phyloP scores from a whole-genome alignment of 2,888 invertebrate genomes.

The Abrostola tripartita region DNA sequence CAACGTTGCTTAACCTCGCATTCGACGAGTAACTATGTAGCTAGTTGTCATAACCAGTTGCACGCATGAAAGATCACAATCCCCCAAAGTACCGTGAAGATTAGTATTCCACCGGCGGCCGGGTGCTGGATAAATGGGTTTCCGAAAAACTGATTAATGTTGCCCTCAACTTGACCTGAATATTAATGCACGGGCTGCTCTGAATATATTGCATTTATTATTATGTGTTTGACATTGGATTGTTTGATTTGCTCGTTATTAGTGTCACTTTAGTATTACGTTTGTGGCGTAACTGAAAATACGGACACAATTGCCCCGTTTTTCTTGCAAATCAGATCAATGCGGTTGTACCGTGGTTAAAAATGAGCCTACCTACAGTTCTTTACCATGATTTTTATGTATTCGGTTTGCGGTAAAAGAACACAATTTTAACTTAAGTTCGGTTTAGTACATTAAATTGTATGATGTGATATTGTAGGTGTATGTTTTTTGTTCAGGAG shows the following conservation, averaged over 20 bases:
- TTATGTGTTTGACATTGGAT: not conserved
- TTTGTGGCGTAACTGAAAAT: not conserved
- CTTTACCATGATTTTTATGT: too few relatives aligned
- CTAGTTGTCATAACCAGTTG: not conserved
- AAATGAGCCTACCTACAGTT: too few relatives aligned
- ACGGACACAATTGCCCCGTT: too few relatives aligned
- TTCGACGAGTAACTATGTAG: not conserved
- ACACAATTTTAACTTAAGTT: too few relatives aligned
- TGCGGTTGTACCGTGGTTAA: too few relatives aligned
- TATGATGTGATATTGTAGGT: too few relatives aligned
- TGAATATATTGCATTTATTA: constrained; percentile 19
- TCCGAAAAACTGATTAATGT: constrained; percentile 50
- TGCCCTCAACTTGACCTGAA: constrained; percentile 38
- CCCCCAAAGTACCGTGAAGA: constrained; percentile 4
- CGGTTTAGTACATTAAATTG: too few relatives aligned
- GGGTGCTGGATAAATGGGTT: constrained; percentile 46
- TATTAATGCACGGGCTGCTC: constrained; percentile 13
- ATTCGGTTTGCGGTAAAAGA: too few relatives aligned
- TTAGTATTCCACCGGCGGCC: constrained; percentile 42
- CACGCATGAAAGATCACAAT: not conserved
- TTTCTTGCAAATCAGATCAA: too few relatives aligned
- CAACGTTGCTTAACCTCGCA: too few relatives aligned
- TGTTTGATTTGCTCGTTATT: not conserved
- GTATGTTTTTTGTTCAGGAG: too few relatives aligned
- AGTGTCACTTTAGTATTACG: not conserved